These are phyloP conservation scores for Hypena proboscidalis DNA, from an alignment of 2,888 invertebrate species.

Conservation along the genomic window DNA sequence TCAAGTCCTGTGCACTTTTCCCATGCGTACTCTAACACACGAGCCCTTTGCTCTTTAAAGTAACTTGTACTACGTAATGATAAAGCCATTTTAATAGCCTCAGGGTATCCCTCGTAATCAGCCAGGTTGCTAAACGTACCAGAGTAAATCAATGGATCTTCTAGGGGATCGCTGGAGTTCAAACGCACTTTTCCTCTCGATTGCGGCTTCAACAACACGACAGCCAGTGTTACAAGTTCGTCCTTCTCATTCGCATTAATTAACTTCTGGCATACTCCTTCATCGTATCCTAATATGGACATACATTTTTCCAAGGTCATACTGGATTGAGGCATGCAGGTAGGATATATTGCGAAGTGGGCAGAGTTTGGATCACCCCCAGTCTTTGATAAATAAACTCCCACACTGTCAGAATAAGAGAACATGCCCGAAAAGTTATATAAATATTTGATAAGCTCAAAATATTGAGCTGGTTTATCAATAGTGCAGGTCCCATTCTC, in stretches of 20 bases:
- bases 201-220: slow-evolving; percentile 67
- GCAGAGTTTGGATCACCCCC: slow-evolving; percentile 50
- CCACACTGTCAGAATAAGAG: slow-evolving; percentile 59
- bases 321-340: slow-evolving; percentile 51
- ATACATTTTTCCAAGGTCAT: slow-evolving; percentile 52
- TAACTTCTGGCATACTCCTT: slow-evolving; percentile 55
- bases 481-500: slow-evolving; percentile 61
- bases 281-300: slow-evolving; percentile 51
- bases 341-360: slow-evolving; percentile 69
- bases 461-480: slow-evolving; percentile 35
- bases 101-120: slow-evolving; percentile 59
- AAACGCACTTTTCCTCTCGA: slow-evolving; percentile 65
- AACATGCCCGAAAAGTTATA: slow-evolving; percentile 46
- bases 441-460: slow-evolving; percentile 63
- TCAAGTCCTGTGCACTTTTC: slow-evolving; percentile 52
- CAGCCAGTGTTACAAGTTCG: slow-evolving; percentile 62
- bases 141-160: slow-evolving; percentile 62
- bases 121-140: slow-evolving; percentile 59
- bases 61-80: slow-evolving; percentile 58
- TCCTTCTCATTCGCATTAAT: slow-evolving; percentile 45
- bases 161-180: slow-evolving; percentile 50
- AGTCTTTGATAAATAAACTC: slow-evolving; percentile 55
- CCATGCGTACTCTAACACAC: slow-evolving; percentile 53
- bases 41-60: slow-evolving; percentile 56
- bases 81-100: slow-evolving; percentile 54